Conservation (phyloP, 2,888 invertebrate species). For the Aradus depressus region DNA sequence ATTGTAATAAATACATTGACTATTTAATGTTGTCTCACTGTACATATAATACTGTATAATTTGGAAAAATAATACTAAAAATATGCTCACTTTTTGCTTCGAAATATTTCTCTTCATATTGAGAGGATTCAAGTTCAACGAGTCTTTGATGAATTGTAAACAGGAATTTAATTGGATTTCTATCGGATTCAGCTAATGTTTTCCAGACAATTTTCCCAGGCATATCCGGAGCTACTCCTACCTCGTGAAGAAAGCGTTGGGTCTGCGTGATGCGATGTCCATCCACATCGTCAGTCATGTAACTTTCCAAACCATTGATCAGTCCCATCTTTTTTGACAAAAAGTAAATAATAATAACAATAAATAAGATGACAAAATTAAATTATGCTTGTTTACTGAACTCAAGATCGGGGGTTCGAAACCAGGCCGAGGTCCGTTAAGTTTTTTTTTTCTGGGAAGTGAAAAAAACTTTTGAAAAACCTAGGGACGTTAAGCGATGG, state of each 20-base stretch:
- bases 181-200: constrained; percentile 11
- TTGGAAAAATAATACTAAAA: too few relatives aligned
- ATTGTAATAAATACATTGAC: too few relatives aligned
- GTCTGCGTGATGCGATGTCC: constrained; percentile 13
- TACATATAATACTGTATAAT: too few relatives aligned
- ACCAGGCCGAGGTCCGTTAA: too few relatives aligned
- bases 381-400: too few relatives aligned
- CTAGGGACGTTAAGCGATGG: too few relatives aligned
- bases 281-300: constrained; percentile 13
- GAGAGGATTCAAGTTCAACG: constrained; percentile 15
- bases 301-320: constrained; percentile 9
- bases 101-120: constrained; percentile 16
- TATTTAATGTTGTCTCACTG: too few relatives aligned
- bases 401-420: too few relatives aligned
- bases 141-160: constrained; percentile 18
- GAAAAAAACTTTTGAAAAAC: too few relatives aligned
- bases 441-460: too few relatives aligned
- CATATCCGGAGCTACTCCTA: constrained; percentile 20
- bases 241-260: constrained; percentile 16
- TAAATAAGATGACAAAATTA: too few relatives aligned
- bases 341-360: not conserved
- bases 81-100: constrained; percentile 18
- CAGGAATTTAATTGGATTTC: constrained; percentile 20
- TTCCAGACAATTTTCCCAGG: constrained; percentile 7
- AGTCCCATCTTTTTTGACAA: constrained; percentile 16